Conservation (phyloP, 2,888 invertebrate species). For the Blastobasis adustella region DNA sequence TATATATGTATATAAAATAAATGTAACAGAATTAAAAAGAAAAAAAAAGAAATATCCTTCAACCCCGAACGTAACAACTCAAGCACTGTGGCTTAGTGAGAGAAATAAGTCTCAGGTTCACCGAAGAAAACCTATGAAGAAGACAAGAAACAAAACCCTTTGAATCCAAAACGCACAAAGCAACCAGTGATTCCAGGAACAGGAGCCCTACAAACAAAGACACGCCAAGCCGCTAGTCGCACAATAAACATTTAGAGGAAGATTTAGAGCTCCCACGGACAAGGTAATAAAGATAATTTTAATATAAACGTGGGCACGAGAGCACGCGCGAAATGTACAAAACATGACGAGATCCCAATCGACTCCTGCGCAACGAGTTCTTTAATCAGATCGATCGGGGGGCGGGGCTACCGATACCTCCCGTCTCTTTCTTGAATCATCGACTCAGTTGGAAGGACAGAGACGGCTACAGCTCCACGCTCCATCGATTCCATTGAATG, state of each 20-base stretch:
- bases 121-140: no score
- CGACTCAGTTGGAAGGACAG: constrained; percentile 31
- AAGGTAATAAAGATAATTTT: constrained; percentile 62
- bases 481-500: constrained; percentile 46
- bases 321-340: constrained; percentile 45
- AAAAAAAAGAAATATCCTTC: no score
- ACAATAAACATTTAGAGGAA: constrained; percentile 2
- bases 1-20: no score
- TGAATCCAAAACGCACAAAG: no score
- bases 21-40: no score
- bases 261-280: constrained; percentile 52
- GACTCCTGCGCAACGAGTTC: constrained; percentile 50
- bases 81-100: no score
- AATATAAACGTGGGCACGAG: constrained; percentile 39
- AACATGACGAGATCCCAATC: constrained; percentile 52
- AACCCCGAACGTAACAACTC: no score
- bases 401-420: constrained; percentile 41
- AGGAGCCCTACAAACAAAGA: neutral
- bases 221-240: neutral
- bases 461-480: constrained; percentile 33
- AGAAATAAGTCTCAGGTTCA: no score
- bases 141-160: no score
- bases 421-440: constrained; percentile 27
- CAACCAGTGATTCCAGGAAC: neutral
- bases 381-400: constrained; percentile 63